These are phyloP conservation scores for Dugesia japonica DNA, from an alignment of 2,888 invertebrate genomes.

Conservation along the genomic window DNA sequence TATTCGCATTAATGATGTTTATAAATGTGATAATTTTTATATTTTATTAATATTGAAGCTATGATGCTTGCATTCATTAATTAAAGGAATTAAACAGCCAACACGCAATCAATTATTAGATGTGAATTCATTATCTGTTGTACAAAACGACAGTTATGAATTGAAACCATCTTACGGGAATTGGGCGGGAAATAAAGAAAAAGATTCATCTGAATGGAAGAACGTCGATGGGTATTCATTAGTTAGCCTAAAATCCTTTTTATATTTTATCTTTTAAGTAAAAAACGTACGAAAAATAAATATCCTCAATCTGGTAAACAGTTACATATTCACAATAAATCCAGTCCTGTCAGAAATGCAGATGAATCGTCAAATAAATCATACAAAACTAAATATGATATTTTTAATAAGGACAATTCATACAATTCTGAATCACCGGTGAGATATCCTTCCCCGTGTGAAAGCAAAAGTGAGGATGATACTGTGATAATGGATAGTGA, in stretches of 20 bases:
- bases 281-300: not conserved
- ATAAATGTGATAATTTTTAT: too few species aligned
- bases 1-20: too few species aligned
- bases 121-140: not conserved
- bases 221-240: not conserved
- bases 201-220: not conserved
- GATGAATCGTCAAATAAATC: not conserved
- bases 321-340: not conserved
- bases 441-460: not conserved
- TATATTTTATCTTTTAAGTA: not conserved
- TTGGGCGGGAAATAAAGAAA: not conserved
- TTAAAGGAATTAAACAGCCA: not conserved
- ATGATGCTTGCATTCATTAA: too few species aligned
- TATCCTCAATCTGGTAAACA: not conserved
- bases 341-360: not conserved
- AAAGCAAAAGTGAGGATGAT: constrained; percentile 1
- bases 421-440: not conserved
- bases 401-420: not conserved
- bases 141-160: not conserved
- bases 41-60: too few species aligned
- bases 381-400: too few species aligned
- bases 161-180: not conserved
- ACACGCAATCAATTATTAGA: not conserved
- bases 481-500: not conserved
- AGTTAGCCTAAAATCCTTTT: not conserved